phyloP scores from a whole-genome alignment of 2,113 vertebrate species.

The Atractosteus spatula region DNA sequence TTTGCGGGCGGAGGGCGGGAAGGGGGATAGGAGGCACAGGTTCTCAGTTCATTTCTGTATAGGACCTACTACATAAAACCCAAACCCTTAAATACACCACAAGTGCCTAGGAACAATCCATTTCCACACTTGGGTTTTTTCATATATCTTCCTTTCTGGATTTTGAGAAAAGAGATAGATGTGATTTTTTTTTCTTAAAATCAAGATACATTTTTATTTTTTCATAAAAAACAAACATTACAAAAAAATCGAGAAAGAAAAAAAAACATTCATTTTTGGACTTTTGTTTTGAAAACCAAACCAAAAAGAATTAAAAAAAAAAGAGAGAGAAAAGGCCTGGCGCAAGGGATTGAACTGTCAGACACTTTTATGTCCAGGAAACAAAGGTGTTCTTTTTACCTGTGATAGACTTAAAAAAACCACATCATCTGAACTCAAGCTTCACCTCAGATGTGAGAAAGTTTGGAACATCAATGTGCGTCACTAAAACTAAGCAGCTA shows the following conservation, averaged over 20 bases:
- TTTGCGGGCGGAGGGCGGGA: not conserved
- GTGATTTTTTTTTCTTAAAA: constrained; percentile 62
- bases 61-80: too few relatives aligned
- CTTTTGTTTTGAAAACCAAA: constrained; percentile 41
- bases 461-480: too few relatives aligned
- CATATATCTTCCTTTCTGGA: too few relatives aligned
- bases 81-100: too few relatives aligned
- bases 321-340: constrained; percentile 30
- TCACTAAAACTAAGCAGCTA: too few relatives aligned
- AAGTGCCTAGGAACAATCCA: too few relatives aligned
- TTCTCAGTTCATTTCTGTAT: not conserved
- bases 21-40: constrained; percentile 4
- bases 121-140: too few relatives aligned
- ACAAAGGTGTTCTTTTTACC: too few relatives aligned
- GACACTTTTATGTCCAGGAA: too few relatives aligned
- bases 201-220: constrained; percentile 77
- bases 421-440: too few relatives aligned
- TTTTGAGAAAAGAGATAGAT: constrained; percentile 55
- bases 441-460: too few relatives aligned
- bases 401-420: too few relatives aligned
- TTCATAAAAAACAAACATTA: constrained; percentile 79
- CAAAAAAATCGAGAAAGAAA: constrained; percentile 66
- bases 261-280: constrained; percentile 51
- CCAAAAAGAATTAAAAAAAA: constrained; percentile 36
- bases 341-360: not conserved